Evolutionary conservation across 2,113 vertebrate genomes (phyloP).

Genomic region (Meleagris gallopavo): DNA sequence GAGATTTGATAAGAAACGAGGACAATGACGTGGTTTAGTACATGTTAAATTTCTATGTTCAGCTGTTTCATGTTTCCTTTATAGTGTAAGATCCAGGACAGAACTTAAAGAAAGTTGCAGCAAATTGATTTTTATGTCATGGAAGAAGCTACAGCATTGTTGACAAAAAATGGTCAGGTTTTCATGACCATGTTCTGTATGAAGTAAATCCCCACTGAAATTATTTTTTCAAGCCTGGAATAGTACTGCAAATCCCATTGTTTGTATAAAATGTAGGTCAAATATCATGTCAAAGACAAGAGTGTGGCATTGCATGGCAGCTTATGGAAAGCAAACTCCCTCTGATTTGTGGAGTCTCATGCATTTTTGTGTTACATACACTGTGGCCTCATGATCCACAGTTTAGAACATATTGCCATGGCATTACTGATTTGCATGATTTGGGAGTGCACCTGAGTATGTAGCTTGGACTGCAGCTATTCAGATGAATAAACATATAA

Average conservation of each 20-base stretch:
- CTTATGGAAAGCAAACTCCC: background rate
- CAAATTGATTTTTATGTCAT: background rate
- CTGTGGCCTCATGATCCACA: accelerated
- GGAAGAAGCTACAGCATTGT: background rate
- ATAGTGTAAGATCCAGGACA: background rate
- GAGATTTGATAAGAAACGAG: background rate
- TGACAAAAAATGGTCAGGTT: background rate
- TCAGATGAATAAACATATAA: background rate
- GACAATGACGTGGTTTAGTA: background rate
- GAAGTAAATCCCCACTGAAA: background rate
- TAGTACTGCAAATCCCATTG: background rate
- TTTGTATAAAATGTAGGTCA: background rate
- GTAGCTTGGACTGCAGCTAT: background rate
- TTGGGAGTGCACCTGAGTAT: accelerated
- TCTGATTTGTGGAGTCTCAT: background rate
- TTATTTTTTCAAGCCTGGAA: background rate
- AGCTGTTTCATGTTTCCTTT: background rate
- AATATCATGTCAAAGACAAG: background rate
- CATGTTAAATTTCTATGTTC: background rate
- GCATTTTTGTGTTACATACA: background rate
- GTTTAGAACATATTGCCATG: accelerated
- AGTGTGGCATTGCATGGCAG: background rate
- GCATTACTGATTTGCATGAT: background rate
- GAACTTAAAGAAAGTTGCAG: background rate
- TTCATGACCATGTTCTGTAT: background rate